Percentiles rank a stretch among this genome's conserved stretches.
Evolutionary conservation across 1,140 invertebrate genomes (phyloP).

Genomic region (Eueides isabella): DNA sequence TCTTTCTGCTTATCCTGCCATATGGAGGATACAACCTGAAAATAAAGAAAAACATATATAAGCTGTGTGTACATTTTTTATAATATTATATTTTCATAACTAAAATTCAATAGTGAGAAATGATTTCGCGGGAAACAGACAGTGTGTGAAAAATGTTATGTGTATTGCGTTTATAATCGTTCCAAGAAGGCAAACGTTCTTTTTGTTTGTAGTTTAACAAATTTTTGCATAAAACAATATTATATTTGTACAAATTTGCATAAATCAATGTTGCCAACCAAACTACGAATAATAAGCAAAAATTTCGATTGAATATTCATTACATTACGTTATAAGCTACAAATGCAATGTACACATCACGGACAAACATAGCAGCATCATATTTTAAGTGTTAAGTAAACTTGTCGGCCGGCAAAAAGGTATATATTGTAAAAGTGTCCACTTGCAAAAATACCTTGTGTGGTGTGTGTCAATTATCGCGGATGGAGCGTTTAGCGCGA

Average conservation of each 20-base stretch:
- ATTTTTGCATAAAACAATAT: conserved; percentile 15
- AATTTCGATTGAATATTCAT: conserved; percentile 35
- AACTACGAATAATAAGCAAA: conserved; percentile 29
- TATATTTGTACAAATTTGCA: conserved; percentile 3
- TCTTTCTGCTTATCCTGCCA: too few species aligned
- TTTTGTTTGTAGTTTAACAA: not conserved
- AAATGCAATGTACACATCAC: conserved; percentile 18
- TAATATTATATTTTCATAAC: too few species aligned
- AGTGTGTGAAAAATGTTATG: conserved; percentile 35
- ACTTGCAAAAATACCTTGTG: conserved; percentile 50
- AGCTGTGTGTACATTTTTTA: too few species aligned
- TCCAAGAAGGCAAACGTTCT: not conserved
- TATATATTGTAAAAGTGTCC: conserved; percentile 34
- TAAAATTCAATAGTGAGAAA: too few species aligned
- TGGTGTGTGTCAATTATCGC: conserved; percentile 69
- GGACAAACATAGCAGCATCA: conserved; percentile 29
- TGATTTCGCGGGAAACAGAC: not conserved
- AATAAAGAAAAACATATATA: too few species aligned
- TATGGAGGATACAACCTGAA: too few species aligned
- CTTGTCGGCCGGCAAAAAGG: conserved; percentile 33
- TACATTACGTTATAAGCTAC: conserved; percentile 17
- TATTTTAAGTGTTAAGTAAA: conserved; percentile 39
- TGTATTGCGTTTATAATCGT: conserved; percentile 7
- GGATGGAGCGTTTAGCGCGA: conserved; percentile 58
- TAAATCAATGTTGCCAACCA: conserved; percentile 2